These are phyloP conservation scores for Genyomyrus donnyi DNA, from an alignment of 2,113 vertebrate species.

Conservation along the genomic window DNA sequence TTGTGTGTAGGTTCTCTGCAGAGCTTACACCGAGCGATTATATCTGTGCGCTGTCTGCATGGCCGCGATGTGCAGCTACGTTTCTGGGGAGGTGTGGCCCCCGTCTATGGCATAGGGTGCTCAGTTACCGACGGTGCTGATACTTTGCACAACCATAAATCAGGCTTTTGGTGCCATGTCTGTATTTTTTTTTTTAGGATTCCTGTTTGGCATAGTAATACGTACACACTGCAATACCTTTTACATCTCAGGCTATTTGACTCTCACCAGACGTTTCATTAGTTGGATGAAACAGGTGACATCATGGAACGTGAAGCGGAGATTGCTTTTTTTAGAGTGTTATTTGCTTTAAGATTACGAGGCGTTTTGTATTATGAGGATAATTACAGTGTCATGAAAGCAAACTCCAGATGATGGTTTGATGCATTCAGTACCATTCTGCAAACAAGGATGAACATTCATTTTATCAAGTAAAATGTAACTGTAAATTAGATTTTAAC, in stretches of 20 bases:
- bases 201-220: background rate
- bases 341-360: background rate
- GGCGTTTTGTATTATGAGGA: background rate
- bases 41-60: background rate
- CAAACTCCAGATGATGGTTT: background rate
- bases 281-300: background rate
- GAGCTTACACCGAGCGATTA: background rate
- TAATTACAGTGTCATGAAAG: slow-evolving; percentile 1
- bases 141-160: background rate
- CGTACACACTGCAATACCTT: background rate
- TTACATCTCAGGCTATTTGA: background rate
- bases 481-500: background rate
- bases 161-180: background rate
- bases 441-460: background rate
- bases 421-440: background rate
- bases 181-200: background rate
- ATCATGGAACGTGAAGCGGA: background rate
- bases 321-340: background rate
- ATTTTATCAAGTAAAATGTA: background rate
- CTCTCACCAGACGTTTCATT: background rate
- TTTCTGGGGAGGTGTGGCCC: background rate
- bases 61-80: background rate
- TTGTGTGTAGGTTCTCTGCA: background rate
- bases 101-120: background rate
- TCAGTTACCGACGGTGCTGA: background rate